Evolutionary conservation across 2,888 invertebrate genomes (phyloP).

Genomic region (Drosophila setosimentum): DNA sequence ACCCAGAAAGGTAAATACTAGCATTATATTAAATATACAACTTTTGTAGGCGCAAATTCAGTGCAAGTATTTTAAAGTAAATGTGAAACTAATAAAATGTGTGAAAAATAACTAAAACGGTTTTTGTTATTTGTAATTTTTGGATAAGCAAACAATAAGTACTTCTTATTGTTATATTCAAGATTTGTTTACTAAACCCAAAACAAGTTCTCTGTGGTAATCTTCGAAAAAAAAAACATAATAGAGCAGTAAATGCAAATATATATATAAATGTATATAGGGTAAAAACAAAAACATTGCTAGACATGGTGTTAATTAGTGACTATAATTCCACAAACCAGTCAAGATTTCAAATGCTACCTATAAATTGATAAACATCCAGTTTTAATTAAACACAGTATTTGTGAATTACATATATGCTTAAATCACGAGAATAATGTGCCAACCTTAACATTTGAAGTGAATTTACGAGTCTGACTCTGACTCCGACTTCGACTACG

Average conservation of each 20-base stretch:
- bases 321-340: constrained; percentile 64
- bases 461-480: constrained; percentile 8
- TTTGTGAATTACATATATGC: constrained; percentile 46
- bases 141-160: background rate
- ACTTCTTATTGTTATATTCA: background rate
- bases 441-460: constrained; percentile 20
- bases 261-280: constrained; percentile 15
- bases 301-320: constrained; percentile 57
- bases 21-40: background rate
- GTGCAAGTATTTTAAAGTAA: background rate
- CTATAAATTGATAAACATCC: constrained; percentile 32
- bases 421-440: constrained; percentile 10
- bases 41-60: background rate
- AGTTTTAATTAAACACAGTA: constrained; percentile 36
- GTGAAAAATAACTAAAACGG: background rate
- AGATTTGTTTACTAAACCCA: background rate
- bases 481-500: background rate
- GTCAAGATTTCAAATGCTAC: constrained; percentile 37
- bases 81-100: background rate
- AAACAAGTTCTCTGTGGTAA: constrained; percentile 11
- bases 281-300: constrained; percentile 9
- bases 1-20: constrained; percentile 37
- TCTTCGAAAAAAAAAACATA: background rate
- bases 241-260: constrained; percentile 8
- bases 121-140: background rate